phyloP scores from a whole-genome alignment of 37 sponge, comb jelly and placozoan genomes.

The Geodia barretti region DNA sequence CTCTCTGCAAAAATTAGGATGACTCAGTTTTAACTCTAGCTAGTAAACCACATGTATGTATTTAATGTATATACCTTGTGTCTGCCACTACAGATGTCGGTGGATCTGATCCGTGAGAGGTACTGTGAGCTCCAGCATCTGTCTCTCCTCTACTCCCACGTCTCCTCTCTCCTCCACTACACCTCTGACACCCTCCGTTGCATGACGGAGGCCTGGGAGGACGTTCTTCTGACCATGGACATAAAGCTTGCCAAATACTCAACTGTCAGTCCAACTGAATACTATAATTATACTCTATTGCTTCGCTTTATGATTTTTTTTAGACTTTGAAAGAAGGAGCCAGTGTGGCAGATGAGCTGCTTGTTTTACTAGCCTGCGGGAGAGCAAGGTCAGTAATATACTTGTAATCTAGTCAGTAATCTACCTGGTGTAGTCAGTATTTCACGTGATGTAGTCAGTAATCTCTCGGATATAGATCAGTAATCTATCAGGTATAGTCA shows the following conservation, averaged over 20 bases:
- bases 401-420: neutral
- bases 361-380: conserved; percentile 75
- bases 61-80: too few species aligned
- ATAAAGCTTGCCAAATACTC: conserved; percentile 64
- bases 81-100: too few species aligned
- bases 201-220: conserved; percentile 83
- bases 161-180: conserved; percentile 49
- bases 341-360: conserved; percentile 64
- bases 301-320: conserved; percentile 13
- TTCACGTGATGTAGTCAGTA: too few species aligned
- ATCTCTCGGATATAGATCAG: too few species aligned
- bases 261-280: conserved; percentile 7
- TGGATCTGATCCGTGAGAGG: neutral
- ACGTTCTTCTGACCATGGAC: conserved; percentile 60
- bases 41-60: too few species aligned
- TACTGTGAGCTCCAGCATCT: conserved; percentile 44
- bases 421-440: neutral
- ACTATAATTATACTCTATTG: neutral
- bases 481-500: too few species aligned
- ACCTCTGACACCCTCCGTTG: conserved; percentile 22
- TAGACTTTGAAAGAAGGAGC: conserved; percentile 52
- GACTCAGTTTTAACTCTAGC: too few species aligned
- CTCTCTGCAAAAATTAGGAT: too few species aligned
- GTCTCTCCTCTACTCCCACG: conserved; percentile 37
- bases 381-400: conserved; percentile 53